Evolutionary conservation across 2,797 vertebrate species (phyloP).

Genomic region (Lophius americanus): DNA sequence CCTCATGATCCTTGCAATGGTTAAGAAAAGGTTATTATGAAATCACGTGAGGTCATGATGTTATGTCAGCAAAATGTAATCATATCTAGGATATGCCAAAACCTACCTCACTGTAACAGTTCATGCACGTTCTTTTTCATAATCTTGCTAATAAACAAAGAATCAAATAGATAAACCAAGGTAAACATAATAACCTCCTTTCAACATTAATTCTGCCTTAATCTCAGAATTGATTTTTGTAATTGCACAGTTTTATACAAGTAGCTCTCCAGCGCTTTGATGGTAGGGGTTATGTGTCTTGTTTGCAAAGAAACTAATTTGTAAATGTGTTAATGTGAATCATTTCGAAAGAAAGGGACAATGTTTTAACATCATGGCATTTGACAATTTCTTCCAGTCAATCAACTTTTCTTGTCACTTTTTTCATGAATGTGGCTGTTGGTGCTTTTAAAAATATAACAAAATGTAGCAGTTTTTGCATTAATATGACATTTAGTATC

Average conservation of each 20-base stretch:
- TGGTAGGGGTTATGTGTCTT: conserved; percentile 55
- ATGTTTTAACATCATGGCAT: conserved; percentile 20
- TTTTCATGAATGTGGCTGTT: conserved; percentile 9
- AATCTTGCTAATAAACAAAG: no score
- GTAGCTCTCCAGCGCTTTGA: conserved; percentile 52
- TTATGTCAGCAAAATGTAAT: no score
- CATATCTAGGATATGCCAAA: no score
- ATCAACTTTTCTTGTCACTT: conserved; percentile 10
- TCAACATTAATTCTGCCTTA: conserved; percentile 72
- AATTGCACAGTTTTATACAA: conserved; percentile 62
- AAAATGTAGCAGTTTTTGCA: conserved; percentile 2
- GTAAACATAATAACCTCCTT: no score
- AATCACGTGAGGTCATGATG: no score
- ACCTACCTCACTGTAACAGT: no score
- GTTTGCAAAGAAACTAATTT: conserved; percentile 27
- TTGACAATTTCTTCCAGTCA: background rate
- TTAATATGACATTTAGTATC: conserved; percentile 6
- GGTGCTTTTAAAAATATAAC: no score
- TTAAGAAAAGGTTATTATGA: no score
- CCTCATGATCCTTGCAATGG: no score
- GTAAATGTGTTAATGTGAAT: conserved; percentile 20
- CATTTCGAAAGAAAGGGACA: background rate
- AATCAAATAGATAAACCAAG: no score
- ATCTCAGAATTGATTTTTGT: conserved; percentile 59
- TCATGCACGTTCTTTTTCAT: no score